These are phyloP conservation scores for Muscicapa comitata DNA, from an alignment of 2,797 vertebrate species.

Conservation along the genomic window DNA sequence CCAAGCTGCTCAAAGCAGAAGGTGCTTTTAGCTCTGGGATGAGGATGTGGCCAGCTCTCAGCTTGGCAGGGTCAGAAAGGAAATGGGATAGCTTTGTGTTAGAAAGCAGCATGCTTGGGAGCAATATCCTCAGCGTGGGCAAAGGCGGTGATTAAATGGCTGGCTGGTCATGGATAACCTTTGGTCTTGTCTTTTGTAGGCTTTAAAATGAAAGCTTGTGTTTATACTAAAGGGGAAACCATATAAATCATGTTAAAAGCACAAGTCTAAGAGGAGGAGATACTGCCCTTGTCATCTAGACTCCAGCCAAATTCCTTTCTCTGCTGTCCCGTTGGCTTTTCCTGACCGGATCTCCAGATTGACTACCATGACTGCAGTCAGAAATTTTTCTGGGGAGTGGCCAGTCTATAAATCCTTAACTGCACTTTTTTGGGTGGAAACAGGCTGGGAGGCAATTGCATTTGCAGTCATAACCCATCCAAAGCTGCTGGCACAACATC, in stretches of 20 bases:
- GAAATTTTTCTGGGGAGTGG: background rate
- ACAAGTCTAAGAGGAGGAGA: background rate
- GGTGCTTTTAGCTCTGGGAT: background rate
- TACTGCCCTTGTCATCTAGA: background rate
- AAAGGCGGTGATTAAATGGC: background rate
- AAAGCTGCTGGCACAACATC: background rate
- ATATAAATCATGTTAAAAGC: background rate
- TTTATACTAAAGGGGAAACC: background rate
- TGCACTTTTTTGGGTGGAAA: background rate
- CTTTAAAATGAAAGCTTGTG: background rate
- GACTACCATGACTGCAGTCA: background rate
- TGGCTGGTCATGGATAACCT: background rate
- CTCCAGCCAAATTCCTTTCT: background rate
- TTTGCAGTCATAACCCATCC: background rate
- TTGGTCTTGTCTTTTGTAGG: background rate
- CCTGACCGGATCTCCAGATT: background rate
- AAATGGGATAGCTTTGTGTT: background rate
- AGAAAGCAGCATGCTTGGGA: background rate
- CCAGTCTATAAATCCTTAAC: background rate
- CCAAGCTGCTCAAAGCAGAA: background rate
- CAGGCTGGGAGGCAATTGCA: background rate
- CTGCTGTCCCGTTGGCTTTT: background rate
- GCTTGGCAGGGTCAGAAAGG: background rate
- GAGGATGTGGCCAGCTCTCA: background rate
- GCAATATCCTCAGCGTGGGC: background rate